phyloP scores from a whole-genome alignment of 2,888 invertebrate genomes.

The Mechanitis messenoides region DNA sequence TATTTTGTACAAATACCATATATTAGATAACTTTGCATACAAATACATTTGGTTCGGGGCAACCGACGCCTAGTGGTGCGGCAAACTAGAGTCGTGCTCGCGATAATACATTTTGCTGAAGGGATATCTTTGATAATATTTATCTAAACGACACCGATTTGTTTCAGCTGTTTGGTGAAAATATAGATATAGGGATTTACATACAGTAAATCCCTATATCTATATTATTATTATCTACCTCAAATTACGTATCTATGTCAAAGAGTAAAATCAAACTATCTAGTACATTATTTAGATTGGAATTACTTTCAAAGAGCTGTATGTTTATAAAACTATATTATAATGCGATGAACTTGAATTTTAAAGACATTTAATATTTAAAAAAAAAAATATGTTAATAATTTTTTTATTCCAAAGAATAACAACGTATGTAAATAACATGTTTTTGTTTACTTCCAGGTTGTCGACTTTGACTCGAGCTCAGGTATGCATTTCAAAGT shows the following conservation, averaged over 20 bases:
- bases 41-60: constrained; percentile 29
- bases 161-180: constrained; percentile 21
- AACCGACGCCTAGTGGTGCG: constrained; percentile 37
- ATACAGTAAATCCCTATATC: no score
- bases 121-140: constrained; percentile 43
- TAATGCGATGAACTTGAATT: no score
- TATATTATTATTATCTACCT: constrained; percentile 1
- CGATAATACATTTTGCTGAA: constrained; percentile 46
- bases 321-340: no score
- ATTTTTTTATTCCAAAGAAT: not conserved
- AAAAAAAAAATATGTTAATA: not conserved
- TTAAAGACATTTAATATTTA: not conserved
- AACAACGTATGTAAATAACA: not conserved
- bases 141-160: constrained; percentile 35
- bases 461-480: constrained; percentile 9
- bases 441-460: constrained; percentile 19
- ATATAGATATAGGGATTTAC: constrained; percentile 24
- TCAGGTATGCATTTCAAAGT: constrained; percentile 23
- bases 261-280: no score
- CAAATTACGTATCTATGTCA: not conserved
- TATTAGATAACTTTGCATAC: constrained; percentile 4
- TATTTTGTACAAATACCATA: constrained; percentile 6
- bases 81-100: constrained; percentile 35
- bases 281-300: no score
- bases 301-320: no score